Percentiles rank a stretch among this genome's conserved stretches.
Evolutionary conservation across 2,888 invertebrate species (phyloP).

Genomic region (Chydorus sphaericus): DNA sequence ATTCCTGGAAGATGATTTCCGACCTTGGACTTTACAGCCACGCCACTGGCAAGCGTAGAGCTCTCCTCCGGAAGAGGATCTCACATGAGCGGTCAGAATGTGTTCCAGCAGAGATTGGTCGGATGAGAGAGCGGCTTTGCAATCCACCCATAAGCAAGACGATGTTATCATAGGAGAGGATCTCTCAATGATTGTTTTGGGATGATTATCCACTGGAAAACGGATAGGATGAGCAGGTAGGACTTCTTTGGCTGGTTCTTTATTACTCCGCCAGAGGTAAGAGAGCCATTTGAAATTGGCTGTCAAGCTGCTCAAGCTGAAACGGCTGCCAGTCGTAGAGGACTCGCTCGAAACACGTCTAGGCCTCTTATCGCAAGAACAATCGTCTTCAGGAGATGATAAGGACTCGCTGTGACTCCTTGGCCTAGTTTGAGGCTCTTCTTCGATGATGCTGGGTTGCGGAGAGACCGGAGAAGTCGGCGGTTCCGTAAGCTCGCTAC

Average conservation of each 20-base stretch:
- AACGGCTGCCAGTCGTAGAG: no score
- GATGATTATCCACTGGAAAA: background rate
- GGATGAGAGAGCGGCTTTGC: constrained; percentile 59
- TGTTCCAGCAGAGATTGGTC: constrained; percentile 71
- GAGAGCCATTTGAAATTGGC: no score
- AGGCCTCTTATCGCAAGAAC: no score
- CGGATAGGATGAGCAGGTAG: background rate
- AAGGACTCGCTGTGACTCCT: background rate
- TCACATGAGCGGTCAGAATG: constrained; percentile 43
- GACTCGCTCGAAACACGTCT: no score
- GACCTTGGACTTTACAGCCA: constrained; percentile 85
- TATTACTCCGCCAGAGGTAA: no score
- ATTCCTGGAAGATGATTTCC: constrained; percentile 75
- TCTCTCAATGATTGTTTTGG: no score
- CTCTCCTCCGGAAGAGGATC: no score
- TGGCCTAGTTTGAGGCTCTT: background rate
- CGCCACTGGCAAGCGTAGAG: constrained; percentile 85
- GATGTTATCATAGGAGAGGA: background rate
- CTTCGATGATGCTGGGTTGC: constrained; percentile 7
- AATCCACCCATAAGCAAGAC: constrained; percentile 64
- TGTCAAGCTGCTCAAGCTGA: no score
- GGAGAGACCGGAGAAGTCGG: constrained; percentile 40
- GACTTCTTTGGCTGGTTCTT: no score
- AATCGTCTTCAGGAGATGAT: no score
- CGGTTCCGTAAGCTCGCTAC: constrained; percentile 74